A percentile compares a stretch with the other conserved stretches of the same genome.
These are phyloP conservation scores for Sarcophaga bullata DNA, from an alignment of 1,140 invertebrate species.

Conservation along the genomic window DNA sequence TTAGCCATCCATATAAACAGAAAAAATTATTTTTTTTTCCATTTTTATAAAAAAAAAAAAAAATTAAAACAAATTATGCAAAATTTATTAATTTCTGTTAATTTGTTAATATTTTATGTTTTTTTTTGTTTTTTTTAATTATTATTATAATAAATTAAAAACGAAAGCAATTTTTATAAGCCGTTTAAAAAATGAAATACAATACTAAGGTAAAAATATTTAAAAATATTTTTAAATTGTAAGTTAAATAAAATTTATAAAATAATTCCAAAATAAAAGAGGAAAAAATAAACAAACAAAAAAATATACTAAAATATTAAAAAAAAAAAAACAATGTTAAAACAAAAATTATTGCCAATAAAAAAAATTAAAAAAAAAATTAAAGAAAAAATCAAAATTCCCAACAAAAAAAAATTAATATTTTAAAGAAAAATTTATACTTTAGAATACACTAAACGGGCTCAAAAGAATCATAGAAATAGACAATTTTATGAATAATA, in stretches of 20 bases:
- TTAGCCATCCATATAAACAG: neutral
- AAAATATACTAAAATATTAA: neutral
- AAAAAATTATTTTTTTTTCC: neutral
- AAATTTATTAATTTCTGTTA: neutral
- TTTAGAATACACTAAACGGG: neutral
- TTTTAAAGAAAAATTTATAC: constrained; percentile 11
- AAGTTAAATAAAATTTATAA: too few species aligned
- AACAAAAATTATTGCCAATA: constrained; percentile 21
- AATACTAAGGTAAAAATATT: neutral
- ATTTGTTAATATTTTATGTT: constrained; percentile 11
- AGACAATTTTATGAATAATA: neutral
- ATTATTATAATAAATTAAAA: neutral
- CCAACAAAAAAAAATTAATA: constrained; percentile 54
- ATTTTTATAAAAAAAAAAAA: neutral
- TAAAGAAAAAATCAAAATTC: neutral
- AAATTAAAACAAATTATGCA: neutral
- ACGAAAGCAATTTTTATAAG: constrained; percentile 19
- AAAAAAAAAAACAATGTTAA: constrained; percentile 20
- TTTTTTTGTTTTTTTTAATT: neutral
- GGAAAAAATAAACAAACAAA: neutral
- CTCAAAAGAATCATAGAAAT: neutral
- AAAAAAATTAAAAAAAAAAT: neutral
- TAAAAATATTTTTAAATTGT: too few species aligned
- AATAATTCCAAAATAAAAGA: too few species aligned
- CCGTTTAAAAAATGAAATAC: neutral